These are phyloP conservation scores for Muscicapa comitata DNA, from an alignment of 2,797 vertebrate genomes.

Conservation along the genomic window DNA sequence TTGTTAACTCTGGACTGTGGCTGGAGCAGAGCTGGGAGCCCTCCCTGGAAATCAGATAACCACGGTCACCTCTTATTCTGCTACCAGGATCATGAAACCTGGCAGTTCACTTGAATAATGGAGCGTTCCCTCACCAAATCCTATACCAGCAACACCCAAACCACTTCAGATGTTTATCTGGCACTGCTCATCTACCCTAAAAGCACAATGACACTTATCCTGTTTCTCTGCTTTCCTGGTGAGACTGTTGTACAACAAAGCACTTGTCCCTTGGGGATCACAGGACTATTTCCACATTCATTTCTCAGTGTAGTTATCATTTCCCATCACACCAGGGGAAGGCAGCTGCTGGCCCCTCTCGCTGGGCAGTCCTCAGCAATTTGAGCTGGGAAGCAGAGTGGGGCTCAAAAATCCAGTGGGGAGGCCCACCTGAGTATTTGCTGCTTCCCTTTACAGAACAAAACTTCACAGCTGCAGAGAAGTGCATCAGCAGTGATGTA, in stretches of 20 bases:
- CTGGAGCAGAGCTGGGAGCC: not conserved
- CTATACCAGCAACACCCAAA: not conserved
- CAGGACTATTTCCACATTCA: not conserved
- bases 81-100: not conserved
- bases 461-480: not conserved
- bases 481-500: not conserved
- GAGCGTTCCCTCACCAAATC: not conserved
- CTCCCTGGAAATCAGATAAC: constrained; percentile 1
- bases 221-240: not conserved
- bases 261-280: not conserved
- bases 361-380: not conserved
- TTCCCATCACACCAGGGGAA: not conserved
- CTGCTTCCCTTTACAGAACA: not conserved
- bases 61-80: not conserved
- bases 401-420: not conserved
- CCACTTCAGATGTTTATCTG: constrained; percentile 12
- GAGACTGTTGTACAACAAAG: constrained; percentile 1
- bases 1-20: not conserved
- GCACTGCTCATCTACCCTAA: not conserved
- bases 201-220: not conserved
- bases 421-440: not conserved
- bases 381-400: fast-evolving
- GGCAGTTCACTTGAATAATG: not conserved
- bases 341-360: not conserved
- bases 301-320: not conserved